Conservation (phyloP, 2,888 invertebrate species). For the Pterostichus niger region DNA sequence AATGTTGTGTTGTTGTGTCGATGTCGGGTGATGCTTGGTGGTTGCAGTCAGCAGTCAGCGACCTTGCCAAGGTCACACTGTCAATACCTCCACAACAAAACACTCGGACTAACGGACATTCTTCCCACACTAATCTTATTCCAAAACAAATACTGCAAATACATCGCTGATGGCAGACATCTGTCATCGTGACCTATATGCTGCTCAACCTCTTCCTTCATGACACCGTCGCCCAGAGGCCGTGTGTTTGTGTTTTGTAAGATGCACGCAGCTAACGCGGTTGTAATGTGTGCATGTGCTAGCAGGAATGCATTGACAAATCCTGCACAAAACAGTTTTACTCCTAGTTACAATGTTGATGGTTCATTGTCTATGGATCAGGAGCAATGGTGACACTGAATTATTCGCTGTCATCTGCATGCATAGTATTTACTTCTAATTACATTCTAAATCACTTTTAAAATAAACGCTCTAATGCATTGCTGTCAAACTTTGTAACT, state of each 20-base stretch:
- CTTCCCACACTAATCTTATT: background rate
- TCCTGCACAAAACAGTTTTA: too few species aligned
- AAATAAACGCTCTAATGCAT: too few species aligned
- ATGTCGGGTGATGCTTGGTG: too few species aligned
- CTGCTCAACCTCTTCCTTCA: background rate
- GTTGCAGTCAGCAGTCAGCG: too few species aligned
- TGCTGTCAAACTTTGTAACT: background rate
- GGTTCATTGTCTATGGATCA: conserved; percentile 12
- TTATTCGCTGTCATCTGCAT: background rate
- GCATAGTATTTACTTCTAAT: background rate
- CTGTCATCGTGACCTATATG: conserved; percentile 10
- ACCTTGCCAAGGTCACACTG: too few species aligned
- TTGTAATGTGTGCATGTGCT: background rate
- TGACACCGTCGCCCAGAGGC: too few species aligned
- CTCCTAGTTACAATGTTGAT: background rate
- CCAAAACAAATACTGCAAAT: background rate
- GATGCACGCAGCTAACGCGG: background rate
- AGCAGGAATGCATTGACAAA: background rate
- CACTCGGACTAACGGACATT: background rate
- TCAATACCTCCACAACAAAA: too few species aligned
- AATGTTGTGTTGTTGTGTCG: too few species aligned
- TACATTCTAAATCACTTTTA: too few species aligned
- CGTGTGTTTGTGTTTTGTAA: background rate
- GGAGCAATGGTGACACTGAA: conserved; percentile 1
- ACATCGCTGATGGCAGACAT: conserved; percentile 11